These are phyloP conservation scores for Drosophila paramelanica DNA, from an alignment of 2,888 invertebrate genomes.

Conservation along the genomic window DNA sequence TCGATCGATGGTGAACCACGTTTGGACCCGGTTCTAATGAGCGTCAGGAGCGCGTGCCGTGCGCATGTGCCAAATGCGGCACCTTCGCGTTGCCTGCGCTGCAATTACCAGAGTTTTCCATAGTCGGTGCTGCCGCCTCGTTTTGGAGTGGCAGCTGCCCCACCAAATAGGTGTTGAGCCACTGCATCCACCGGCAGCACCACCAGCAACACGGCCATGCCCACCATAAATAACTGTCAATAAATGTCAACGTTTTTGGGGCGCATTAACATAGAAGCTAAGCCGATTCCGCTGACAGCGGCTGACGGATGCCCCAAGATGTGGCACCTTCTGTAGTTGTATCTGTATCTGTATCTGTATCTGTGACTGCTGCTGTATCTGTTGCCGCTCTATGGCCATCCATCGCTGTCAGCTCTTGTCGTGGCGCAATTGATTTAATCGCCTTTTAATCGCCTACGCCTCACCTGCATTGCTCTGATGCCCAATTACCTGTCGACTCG, in stretches of 20 bases:
- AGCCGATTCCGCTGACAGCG: slow-evolving; percentile 70
- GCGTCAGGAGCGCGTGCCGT: slow-evolving; percentile 71
- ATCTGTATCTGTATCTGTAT: slow-evolving; percentile 19
- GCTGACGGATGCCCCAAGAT: slow-evolving; percentile 51
- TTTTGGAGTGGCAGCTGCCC: slow-evolving; percentile 53
- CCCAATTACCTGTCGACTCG: slow-evolving; percentile 60
- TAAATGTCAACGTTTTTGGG: slow-evolving; percentile 77
- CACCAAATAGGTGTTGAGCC: slow-evolving; percentile 63
- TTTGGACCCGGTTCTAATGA: slow-evolving; percentile 60
- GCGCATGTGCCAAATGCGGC: slow-evolving; percentile 65
- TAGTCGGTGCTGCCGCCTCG: slow-evolving; percentile 58
- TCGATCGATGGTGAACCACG: slow-evolving; percentile 4
- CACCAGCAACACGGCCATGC: slow-evolving; percentile 37
- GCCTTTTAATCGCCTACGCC: slow-evolving; percentile 77
- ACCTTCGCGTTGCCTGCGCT: slow-evolving; percentile 48
- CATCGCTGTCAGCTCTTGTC: slow-evolving; percentile 55
- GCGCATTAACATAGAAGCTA: slow-evolving; percentile 76
- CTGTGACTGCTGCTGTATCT: slow-evolving; percentile 12
- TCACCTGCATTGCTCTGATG: slow-evolving; percentile 49
- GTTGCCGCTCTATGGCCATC: slow-evolving; percentile 40
- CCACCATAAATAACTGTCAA: slow-evolving; percentile 79
- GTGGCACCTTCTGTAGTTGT: slow-evolving; percentile 22
- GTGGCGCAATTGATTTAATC: slow-evolving; percentile 73
- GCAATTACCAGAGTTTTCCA: slow-evolving; percentile 75
- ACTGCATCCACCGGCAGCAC: slow-evolving; percentile 20